Evolutionary conservation across 2,797 vertebrate genomes (phyloP).

Genomic region (Aselliscus stoliczkanus): DNA sequence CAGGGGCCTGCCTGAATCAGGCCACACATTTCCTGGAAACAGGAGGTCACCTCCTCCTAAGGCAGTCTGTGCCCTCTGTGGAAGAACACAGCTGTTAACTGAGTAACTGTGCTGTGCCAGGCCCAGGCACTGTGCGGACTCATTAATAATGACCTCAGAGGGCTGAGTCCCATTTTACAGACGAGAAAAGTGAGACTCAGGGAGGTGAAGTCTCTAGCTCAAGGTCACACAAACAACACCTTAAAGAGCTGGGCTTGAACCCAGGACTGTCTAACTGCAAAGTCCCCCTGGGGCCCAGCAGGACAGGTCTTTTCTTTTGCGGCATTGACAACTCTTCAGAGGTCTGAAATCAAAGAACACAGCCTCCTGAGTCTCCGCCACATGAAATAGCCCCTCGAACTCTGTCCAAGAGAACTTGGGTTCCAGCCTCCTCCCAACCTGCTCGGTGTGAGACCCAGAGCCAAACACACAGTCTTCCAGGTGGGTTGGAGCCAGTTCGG

Average conservation of each 20-base stretch:
- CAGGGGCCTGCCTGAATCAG: not conserved
- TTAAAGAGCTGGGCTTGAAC: not conserved
- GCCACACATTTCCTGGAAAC: not conserved
- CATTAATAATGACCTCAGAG: not conserved
- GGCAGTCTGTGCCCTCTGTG: not conserved
- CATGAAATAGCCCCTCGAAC: slow-evolving; percentile 15
- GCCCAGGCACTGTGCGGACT: not conserved
- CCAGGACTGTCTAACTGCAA: not conserved
- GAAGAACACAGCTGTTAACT: slow-evolving; percentile 6
- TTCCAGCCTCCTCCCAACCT: not conserved
- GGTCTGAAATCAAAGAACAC: not conserved
- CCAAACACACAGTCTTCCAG: not conserved
- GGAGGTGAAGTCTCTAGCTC: not conserved
- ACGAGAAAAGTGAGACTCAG: slow-evolving; percentile 18
- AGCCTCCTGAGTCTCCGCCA: not conserved
- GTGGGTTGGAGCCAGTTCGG: not conserved
- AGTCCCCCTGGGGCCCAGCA: not conserved
- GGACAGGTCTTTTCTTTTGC: not conserved
- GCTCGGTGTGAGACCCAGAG: slow-evolving; percentile 1
- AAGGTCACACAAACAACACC: slow-evolving; percentile 34
- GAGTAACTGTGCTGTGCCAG: not conserved
- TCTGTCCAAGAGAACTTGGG: not conserved
- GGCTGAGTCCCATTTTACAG: slow-evolving; percentile 18
- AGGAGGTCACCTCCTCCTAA: not conserved
- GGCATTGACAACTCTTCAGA: not conserved